Percentiles rank a stretch among this genome's conserved stretches.
Conservation (phyloP, 23 tunicate genomes). For the Corella eumyota region DNA sequence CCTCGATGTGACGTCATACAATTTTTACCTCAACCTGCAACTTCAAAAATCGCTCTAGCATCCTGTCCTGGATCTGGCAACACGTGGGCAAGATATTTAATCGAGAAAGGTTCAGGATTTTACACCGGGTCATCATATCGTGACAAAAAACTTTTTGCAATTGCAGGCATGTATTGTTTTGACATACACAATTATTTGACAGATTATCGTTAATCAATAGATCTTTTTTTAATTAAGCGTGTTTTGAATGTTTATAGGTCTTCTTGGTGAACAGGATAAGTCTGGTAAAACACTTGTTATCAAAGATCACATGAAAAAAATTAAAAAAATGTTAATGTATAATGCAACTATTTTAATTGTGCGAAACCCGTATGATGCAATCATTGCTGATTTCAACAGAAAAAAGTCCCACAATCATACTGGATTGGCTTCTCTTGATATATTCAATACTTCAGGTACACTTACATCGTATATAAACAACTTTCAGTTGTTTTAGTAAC, state of each 20-base stretch:
- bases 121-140: not conserved
- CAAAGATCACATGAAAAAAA: not conserved
- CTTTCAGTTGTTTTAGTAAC: too few species aligned
- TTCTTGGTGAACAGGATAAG: not conserved
- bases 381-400: not conserved
- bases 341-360: not conserved
- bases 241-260: too few species aligned
- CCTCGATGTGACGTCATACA: too few species aligned
- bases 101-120: slow-evolving; percentile 1
- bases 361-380: not conserved
- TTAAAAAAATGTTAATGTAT: not conserved
- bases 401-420: not conserved
- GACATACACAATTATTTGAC: too few species aligned
- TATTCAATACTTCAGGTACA: not conserved
- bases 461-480: too few species aligned
- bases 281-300: not conserved
- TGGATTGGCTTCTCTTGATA: not conserved
- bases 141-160: too few species aligned
- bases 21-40: too few species aligned
- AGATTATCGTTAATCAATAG: too few species aligned
- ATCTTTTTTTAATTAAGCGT: too few species aligned
- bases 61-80: slow-evolving; percentile 2
- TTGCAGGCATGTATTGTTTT: too few species aligned
- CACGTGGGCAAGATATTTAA: not conserved
- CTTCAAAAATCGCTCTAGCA: not conserved